These are phyloP conservation scores for Melipona quadrifasciata DNA, from an alignment of 1,140 invertebrate genomes.

Conservation along the genomic window DNA sequence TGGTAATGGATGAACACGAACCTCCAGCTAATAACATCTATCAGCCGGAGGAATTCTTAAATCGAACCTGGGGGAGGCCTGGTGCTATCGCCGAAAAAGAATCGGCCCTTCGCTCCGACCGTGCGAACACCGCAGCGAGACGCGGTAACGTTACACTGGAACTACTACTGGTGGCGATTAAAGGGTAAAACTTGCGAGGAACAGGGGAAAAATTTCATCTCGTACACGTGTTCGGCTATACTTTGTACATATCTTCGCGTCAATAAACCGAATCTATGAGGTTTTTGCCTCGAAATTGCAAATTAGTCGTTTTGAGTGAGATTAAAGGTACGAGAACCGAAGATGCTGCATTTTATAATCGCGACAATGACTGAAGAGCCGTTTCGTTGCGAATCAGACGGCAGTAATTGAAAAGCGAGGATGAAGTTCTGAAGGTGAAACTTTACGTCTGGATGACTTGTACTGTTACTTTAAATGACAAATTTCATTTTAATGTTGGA, in stretches of 20 bases:
- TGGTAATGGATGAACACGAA: slow-evolving; percentile 67
- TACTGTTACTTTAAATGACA: not conserved
- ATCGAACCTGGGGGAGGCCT: not conserved
- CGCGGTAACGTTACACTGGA: not conserved
- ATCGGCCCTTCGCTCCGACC: not conserved
- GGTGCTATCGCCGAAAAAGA: not conserved
- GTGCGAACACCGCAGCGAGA: not conserved
- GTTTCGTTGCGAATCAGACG: slow-evolving; percentile 15
- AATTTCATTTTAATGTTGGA: not conserved
- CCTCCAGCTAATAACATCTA: slow-evolving; percentile 55
- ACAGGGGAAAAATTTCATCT: too few species aligned
- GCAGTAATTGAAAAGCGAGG: not conserved
- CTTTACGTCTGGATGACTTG: not conserved
- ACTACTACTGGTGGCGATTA: too few species aligned
- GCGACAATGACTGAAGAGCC: not conserved
- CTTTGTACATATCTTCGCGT: too few species aligned
- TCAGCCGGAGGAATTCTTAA: slow-evolving; percentile 42
- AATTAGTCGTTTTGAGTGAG: too few species aligned
- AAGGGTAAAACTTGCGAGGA: too few species aligned
- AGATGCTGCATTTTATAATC: not conserved
- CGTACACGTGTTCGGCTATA: too few species aligned
- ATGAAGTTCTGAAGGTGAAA: not conserved
- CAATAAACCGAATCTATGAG: too few species aligned
- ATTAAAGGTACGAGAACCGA: not conserved
- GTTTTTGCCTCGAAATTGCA: too few species aligned